These are phyloP conservation scores for Phymastichus coffea DNA, from an alignment of 1,140 invertebrate species.

Conservation along the genomic window DNA sequence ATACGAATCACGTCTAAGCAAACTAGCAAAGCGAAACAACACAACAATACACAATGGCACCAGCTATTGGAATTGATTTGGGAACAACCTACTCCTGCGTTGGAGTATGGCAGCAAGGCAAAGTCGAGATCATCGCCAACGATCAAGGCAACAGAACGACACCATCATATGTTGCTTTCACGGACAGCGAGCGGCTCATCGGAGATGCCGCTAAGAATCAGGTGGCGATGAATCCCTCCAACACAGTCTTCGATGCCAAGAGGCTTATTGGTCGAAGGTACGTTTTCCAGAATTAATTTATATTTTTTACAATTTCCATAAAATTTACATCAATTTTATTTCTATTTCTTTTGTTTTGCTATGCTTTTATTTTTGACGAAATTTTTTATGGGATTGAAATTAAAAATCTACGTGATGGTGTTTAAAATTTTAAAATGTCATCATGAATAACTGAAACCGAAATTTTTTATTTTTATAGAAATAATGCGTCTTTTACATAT, in stretches of 20 bases:
- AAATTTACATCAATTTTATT: too few relatives aligned
- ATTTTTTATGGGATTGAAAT: too few relatives aligned
- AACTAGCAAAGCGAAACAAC: conserved; percentile 49
- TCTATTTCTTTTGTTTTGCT: background rate
- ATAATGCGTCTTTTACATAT: too few relatives aligned
- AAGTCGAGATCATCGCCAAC: conserved; percentile 92
- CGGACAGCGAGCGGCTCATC: too few relatives aligned
- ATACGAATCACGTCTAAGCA: conserved; percentile 21
- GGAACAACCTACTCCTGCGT: conserved; percentile 82
- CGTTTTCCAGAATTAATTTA: background rate
- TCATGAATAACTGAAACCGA: too few relatives aligned
- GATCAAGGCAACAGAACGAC: conserved; percentile 92
- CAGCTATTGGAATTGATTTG: conserved; percentile 75
- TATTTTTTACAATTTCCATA: too few relatives aligned
- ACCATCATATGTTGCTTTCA: conserved; percentile 87
- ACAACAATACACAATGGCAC: conserved; percentile 50
- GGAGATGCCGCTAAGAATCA: too few relatives aligned
- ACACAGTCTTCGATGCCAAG: conserved; percentile 81
- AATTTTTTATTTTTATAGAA: too few relatives aligned
- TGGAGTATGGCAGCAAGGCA: conserved; percentile 80
- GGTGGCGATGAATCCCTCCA: conserved; percentile 75
- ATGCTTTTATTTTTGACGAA: background rate
- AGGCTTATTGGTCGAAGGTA: conserved; percentile 62
- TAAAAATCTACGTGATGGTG: too few relatives aligned
- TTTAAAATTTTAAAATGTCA: too few relatives aligned